Percentiles rank a stretch among this genome's conserved stretches.
Conservation (phyloP, 2,797 vertebrate species). For the Telmatherina bonti region DNA sequence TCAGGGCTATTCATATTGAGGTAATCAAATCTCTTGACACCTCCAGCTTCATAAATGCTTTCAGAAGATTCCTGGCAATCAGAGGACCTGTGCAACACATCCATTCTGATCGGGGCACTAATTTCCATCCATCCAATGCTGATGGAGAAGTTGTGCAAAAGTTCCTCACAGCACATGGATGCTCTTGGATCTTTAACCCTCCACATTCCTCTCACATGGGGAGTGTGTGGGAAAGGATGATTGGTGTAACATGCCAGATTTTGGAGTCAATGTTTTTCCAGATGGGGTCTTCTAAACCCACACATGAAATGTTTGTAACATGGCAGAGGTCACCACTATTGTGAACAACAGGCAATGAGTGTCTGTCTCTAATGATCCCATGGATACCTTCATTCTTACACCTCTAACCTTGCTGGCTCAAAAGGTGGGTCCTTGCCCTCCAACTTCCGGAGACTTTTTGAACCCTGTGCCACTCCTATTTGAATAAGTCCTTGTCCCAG, state of each 20-base stretch:
- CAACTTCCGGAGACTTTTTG: not conserved
- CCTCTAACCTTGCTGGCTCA: not conserved
- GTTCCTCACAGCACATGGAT: slow-evolving; percentile 12
- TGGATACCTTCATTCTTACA: not conserved
- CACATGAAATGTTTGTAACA: not conserved
- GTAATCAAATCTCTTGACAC: too few species aligned
- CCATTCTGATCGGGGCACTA: not conserved
- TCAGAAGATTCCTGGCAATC: not conserved
- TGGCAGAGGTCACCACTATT: slow-evolving; percentile 19
- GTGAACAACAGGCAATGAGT: too few species aligned
- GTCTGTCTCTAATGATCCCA: not conserved
- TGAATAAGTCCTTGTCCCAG: not conserved
- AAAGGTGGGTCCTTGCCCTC: slow-evolving; percentile 2
- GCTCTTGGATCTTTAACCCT: slow-evolving; percentile 36
- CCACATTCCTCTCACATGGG: too few species aligned
- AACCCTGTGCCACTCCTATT: not conserved
- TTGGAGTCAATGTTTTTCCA: slow-evolving; percentile 37
- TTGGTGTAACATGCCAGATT: slow-evolving; percentile 27
- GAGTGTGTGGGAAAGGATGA: too few species aligned
- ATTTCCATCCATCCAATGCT: not conserved
- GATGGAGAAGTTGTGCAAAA: not conserved
- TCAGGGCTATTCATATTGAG: slow-evolving; percentile 24
- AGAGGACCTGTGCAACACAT: not conserved
- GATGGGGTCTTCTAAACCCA: slow-evolving; percentile 11
- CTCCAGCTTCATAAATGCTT: slow-evolving; percentile 9